Evolutionary conservation across 2,113 vertebrate species (phyloP).

Genomic region (Burhinus oedicnemus): DNA sequence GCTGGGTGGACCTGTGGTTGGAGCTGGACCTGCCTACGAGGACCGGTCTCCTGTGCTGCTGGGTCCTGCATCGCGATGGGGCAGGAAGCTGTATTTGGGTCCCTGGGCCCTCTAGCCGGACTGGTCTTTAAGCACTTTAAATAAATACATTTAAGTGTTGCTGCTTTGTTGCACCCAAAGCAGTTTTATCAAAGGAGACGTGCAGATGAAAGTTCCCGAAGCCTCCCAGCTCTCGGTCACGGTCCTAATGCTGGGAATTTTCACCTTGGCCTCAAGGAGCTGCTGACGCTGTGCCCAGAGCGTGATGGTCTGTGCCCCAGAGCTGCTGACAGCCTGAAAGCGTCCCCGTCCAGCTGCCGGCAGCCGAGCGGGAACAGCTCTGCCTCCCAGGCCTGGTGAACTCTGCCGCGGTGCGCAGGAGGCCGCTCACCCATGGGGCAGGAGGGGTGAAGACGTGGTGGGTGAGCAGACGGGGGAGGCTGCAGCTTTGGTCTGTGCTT

Average conservation of each 20-base stretch:
- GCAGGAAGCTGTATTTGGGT: background rate
- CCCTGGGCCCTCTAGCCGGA: fast-evolving
- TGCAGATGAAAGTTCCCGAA: background rate
- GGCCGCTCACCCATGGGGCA: background rate
- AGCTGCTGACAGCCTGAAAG: background rate
- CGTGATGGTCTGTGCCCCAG: background rate
- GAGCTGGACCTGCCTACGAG: background rate
- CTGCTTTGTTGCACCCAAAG: background rate
- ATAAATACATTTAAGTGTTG: background rate
- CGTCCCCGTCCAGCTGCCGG: background rate
- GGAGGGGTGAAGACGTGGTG: background rate
- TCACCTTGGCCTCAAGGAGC: background rate
- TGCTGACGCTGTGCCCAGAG: background rate
- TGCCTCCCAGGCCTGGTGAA: background rate
- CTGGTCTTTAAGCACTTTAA: background rate
- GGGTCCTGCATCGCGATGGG: fast-evolving
- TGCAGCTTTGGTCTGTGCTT: background rate
- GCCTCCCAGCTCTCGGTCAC: background rate
- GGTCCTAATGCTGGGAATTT: background rate
- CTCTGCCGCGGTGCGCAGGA: background rate
- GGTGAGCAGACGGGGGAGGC: background rate
- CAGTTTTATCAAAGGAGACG: background rate
- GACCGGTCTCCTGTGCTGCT: background rate
- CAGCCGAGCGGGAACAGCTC: background rate
- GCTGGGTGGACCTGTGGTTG: fast-evolving